Percentiles rank a stretch among this genome's conserved stretches.
These are phyloP conservation scores for Halesus radiatus DNA, from an alignment of 1,140 invertebrate genomes.

Conservation along the genomic window DNA sequence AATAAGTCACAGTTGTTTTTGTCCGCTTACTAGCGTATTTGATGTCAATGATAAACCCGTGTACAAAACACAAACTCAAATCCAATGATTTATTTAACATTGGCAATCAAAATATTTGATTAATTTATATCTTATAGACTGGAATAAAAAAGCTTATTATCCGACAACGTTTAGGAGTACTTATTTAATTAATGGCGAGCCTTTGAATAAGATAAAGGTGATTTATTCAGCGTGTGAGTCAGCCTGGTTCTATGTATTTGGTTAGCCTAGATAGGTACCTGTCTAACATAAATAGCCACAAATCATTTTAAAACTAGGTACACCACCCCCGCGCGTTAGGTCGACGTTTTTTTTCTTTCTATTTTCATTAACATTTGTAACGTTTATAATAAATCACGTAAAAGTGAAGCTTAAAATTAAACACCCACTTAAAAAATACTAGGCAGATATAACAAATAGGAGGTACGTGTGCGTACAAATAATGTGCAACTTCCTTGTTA, in stretches of 20 bases:
- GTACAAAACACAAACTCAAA: too few relatives aligned
- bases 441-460: too few relatives aligned
- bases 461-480: too few relatives aligned
- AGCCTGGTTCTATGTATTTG: neutral
- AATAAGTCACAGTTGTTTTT: too few relatives aligned
- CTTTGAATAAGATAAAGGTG: neutral
- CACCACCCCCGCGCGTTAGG: slow-evolving; percentile 16
- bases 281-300: slow-evolving; percentile 27
- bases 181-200: neutral
- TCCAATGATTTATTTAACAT: too few relatives aligned
- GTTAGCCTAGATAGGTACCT: neutral
- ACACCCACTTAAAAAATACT: neutral
- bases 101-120: too few relatives aligned
- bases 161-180: too few relatives aligned
- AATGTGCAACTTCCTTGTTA: too few relatives aligned
- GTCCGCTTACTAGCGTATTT: too few relatives aligned
- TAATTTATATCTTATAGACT: too few relatives aligned
- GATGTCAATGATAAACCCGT: too few relatives aligned
- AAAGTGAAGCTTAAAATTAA: slow-evolving; percentile 1
- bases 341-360: slow-evolving; percentile 11
- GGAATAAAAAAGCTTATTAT: too few relatives aligned
- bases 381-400: slow-evolving; percentile 18
- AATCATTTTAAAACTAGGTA: neutral
- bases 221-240: neutral
- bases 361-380: slow-evolving; percentile 16